Percentiles rank a stretch among this genome's conserved stretches.
Evolutionary conservation across 2,113 vertebrate genomes (phyloP).

Genomic region (Octodon degus): DNA sequence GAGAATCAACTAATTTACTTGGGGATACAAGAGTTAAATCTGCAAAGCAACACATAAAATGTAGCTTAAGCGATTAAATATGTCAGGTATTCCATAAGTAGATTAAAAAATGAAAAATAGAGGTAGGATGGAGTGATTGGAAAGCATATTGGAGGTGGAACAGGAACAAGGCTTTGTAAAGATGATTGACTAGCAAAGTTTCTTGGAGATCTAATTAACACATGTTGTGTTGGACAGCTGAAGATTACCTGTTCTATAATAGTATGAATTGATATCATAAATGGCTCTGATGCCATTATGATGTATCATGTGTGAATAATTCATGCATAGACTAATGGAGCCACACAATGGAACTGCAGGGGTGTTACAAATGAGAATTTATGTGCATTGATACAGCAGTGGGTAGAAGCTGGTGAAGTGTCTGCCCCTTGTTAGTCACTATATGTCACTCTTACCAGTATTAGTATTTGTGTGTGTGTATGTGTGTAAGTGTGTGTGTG

Average conservation of each 20-base stretch:
- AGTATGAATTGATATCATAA: constrained; percentile 80
- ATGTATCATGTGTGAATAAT: constrained; percentile 83
- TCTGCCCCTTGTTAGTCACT: constrained; percentile 37
- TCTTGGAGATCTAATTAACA: constrained; percentile 81
- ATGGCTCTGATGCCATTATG: constrained; percentile 78
- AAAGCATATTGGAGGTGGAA: constrained; percentile 40
- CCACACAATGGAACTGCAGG: constrained; percentile 80
- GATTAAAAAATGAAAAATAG: constrained; percentile 49
- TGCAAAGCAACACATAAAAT: constrained; percentile 40
- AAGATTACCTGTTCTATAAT: constrained; percentile 81
- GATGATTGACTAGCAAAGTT: constrained; percentile 76
- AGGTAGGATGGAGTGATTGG: constrained; percentile 10
- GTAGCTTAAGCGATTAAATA: constrained; percentile 9
- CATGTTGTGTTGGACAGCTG: constrained; percentile 75
- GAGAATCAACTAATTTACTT: constrained; percentile 46
- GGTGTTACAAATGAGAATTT: constrained; percentile 84
- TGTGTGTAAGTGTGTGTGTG: not conserved
- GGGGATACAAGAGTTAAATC: constrained; percentile 29
- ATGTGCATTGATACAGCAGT: constrained; percentile 78
- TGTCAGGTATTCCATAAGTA: not conserved
- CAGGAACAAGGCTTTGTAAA: constrained; percentile 11
- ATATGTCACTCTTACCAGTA: constrained; percentile 8
- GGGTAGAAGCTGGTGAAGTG: constrained; percentile 55
- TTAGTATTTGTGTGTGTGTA: not conserved
- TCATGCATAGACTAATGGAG: constrained; percentile 82